Evolutionary conservation across 2,888 invertebrate species (phyloP).

Genomic region (Pharmacophagus antenor): DNA sequence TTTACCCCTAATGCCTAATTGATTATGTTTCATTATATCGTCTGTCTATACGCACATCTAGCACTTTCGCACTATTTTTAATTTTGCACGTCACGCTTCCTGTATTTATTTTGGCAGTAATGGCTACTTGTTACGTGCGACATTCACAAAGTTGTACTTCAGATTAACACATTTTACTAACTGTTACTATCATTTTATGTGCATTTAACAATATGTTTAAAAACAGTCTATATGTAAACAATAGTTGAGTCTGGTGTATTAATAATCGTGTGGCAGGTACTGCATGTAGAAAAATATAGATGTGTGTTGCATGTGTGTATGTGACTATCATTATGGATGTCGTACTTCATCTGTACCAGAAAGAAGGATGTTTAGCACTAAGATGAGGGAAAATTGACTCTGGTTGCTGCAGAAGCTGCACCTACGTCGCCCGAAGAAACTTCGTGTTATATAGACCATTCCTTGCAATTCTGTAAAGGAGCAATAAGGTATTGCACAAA

Average conservation of each 20-base stretch:
- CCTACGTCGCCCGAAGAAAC: conserved; percentile 67
- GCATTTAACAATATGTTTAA: conserved; percentile 54
- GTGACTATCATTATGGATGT: conserved; percentile 70
- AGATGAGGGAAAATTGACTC: conserved; percentile 77
- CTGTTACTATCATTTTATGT: conserved; percentile 66
- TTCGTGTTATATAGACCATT: conserved; percentile 70
- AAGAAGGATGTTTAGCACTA: conserved; percentile 73
- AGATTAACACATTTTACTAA: conserved; percentile 64
- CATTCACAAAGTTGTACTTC: conserved; percentile 59
- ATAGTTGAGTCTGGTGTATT: conserved; percentile 43
- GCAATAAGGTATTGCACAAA: conserved; percentile 27
- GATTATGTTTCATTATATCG: conserved; percentile 25
- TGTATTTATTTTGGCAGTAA: conserved; percentile 53
- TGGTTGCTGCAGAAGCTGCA: conserved; percentile 66
- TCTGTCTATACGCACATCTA: conserved; percentile 40
- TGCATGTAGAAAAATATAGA: conserved; percentile 74
- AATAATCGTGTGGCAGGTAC: conserved; percentile 49
- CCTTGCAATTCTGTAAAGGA: conserved; percentile 31
- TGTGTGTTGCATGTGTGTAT: conserved; percentile 80
- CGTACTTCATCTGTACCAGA: conserved; percentile 74
- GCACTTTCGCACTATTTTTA: conserved; percentile 64
- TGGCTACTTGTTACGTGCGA: conserved; percentile 54
- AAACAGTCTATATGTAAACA: conserved; percentile 62
- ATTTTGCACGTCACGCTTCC: conserved; percentile 66
- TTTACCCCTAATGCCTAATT: conserved; percentile 19